Base-by-base conservation (phyloP, 2,113 vertebrate species). In the Cyanoliseus patagonus region DNA sequence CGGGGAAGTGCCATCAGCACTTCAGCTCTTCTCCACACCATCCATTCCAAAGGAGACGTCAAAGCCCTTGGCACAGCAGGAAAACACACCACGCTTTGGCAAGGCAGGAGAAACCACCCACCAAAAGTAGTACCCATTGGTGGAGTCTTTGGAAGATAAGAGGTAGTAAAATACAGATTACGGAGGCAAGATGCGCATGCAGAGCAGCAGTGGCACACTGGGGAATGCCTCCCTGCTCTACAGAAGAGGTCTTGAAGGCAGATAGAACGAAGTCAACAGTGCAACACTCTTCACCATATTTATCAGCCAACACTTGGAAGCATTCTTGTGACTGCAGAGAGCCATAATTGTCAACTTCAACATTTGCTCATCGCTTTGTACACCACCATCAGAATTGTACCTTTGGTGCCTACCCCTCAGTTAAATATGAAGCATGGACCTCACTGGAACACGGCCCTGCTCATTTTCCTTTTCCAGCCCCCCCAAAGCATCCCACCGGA, bases 401-500 rank as follows among this genome's bases (percentile, higher is more conserved):
- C 49, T 28, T 4, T 1, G 28, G 67, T 7, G 19, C 76, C 74
- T 35, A 0, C 31, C 28, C 35, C 67, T 35, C 63, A 31, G 64
- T 0, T 37, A 27, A 0, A 7, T 3, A 17, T 0, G 17, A 2
- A 12, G 28, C 17, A 33, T 0, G 27, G 9, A 74, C 35, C 33
- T 24, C 18, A 9, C 47, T 61, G 25, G 55, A 85, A 11, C 2
- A 1, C 1, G 3, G 55, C 3, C 8, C 4, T 22, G 7, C 27
- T 20, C 46, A 3, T 10, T 47, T 55, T 55, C 33, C 57, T 51
- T 11, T 57, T 46, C 46, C 77, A 61, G 6, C 9, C 8, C 5
- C n/a, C 44, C 33, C 31, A 22, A 33, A 33, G 3, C 63, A 79
- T n/a, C 14, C 13, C 62, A 61, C 6, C 42, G 66, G 16, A 47